Evolutionary conservation across 2,113 vertebrate species (phyloP).

Genomic region (Anser cygnoides): DNA sequence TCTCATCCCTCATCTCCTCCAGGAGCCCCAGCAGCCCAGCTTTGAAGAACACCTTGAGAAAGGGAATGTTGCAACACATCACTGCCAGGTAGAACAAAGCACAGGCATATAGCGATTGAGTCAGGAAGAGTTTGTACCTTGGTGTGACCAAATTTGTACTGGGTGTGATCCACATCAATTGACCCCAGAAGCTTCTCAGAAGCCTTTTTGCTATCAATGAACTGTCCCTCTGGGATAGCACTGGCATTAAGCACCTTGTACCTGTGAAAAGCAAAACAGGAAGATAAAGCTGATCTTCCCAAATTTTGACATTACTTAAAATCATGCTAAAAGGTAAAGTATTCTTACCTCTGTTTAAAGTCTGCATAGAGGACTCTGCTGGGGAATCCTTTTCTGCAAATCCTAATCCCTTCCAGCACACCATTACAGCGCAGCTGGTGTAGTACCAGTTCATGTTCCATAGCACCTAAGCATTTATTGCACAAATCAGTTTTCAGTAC

Average conservation of each 20-base stretch:
- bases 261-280: not conserved
- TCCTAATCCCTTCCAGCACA: constrained; percentile 89
- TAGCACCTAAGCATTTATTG: constrained; percentile 69
- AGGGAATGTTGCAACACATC: not conserved
- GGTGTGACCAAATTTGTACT: constrained; percentile 90
- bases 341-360: constrained; percentile 87
- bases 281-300: not conserved
- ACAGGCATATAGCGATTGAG: not conserved
- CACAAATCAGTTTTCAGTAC: not conserved
- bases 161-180: constrained; percentile 85
- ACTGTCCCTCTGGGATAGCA: constrained; percentile 89
- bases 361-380: constrained; percentile 89
- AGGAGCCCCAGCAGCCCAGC: constrained; percentile 85
- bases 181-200: constrained; percentile 88
- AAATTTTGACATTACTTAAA: not conserved
- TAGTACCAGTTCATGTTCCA: constrained; percentile 89
- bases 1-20: constrained; percentile 92
- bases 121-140: constrained; percentile 76
- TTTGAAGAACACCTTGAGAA: constrained; percentile 88
- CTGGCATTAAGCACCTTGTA: constrained; percentile 78
- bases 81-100: not conserved
- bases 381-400: constrained; percentile 91
- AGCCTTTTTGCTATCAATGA: constrained; percentile 90
- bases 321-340: not conserved
- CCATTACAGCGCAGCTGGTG: constrained; percentile 91